Conservation (phyloP, 2,888 invertebrate species). For the Cordylochernes scorpioides region DNA sequence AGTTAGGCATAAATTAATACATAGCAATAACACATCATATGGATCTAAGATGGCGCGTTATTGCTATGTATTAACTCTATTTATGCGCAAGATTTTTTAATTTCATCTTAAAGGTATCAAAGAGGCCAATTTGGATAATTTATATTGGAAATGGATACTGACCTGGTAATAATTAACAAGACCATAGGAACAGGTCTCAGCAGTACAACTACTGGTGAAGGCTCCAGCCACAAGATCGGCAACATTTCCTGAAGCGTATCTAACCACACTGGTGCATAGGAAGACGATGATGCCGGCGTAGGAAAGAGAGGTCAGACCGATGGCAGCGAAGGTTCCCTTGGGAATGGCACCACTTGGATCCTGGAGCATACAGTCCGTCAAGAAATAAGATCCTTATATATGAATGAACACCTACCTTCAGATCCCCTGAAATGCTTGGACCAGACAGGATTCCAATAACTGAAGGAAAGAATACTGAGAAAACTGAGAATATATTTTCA, state of each 20-base stretch:
- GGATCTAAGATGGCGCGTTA: too few species aligned
- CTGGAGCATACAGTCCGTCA: background rate
- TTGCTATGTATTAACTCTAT: too few species aligned
- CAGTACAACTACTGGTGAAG: background rate
- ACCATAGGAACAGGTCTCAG: constrained; percentile 5
- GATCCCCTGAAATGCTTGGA: constrained; percentile 10
- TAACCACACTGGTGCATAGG: constrained; percentile 7
- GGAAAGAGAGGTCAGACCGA: constrained; percentile 19
- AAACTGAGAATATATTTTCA: constrained; percentile 8
- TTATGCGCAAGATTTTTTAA: too few species aligned
- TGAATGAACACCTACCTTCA: too few species aligned
- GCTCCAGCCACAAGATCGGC: constrained; percentile 1
- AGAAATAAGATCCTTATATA: background rate
- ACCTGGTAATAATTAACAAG: constrained; percentile 9
- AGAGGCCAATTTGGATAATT: too few species aligned
- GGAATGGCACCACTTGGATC: constrained; percentile 24
- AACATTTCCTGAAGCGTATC: constrained; percentile 19
- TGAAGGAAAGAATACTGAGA: constrained; percentile 11
- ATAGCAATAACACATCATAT: too few species aligned
- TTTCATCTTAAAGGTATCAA: too few species aligned
- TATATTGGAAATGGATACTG: constrained; percentile 1
- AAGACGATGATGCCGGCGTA: constrained; percentile 19
- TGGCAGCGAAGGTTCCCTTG: constrained; percentile 23
- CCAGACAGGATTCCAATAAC: constrained; percentile 12
- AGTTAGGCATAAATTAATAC: too few species aligned